phyloP scores from a whole-genome alignment of 2,888 invertebrate genomes.

The Drosophila mulleri region DNA sequence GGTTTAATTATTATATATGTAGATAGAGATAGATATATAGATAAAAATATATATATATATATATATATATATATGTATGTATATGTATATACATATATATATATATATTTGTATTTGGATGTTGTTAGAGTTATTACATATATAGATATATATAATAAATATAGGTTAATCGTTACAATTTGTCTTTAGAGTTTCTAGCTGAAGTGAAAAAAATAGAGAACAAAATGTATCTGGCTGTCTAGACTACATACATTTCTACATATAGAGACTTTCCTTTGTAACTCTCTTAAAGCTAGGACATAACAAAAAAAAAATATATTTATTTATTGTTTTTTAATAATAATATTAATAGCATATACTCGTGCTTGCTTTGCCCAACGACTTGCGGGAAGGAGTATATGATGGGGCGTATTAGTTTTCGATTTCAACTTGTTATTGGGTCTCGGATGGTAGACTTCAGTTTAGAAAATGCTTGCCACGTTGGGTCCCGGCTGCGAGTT shows the following conservation, averaged over 20 bases:
- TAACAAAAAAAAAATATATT: conserved; percentile 23
- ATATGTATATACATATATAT: conserved; percentile 26
- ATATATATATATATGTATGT: conserved; percentile 1
- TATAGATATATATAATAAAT: conserved; percentile 18
- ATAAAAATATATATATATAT: not conserved
- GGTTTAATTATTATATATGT: conserved; percentile 28
- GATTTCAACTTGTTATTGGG: not conserved
- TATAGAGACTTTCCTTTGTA: not conserved
- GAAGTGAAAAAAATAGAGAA: conserved; percentile 15
- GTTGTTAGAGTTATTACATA: conserved; percentile 46
- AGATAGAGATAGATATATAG: conserved; percentile 5
- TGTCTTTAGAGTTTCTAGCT: conserved; percentile 43
- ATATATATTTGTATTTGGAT: conserved; percentile 13
- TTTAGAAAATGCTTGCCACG: conserved; percentile 84
- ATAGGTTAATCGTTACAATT: conserved; percentile 22
- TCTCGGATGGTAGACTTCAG: not conserved
- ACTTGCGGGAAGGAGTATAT: conserved; percentile 40
- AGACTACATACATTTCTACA: conserved; percentile 35
- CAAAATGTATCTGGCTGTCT: conserved; percentile 13
- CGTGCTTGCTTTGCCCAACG: not conserved
- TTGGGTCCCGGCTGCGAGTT: conserved; percentile 82
- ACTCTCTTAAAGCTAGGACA: conserved; percentile 22
- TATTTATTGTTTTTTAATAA: not conserved
- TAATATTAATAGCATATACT: conserved; percentile 1
- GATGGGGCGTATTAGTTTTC: not conserved